Evolutionary conservation across 2,113 vertebrate genomes (phyloP).

Genomic region (Leucopsar rothschildi): DNA sequence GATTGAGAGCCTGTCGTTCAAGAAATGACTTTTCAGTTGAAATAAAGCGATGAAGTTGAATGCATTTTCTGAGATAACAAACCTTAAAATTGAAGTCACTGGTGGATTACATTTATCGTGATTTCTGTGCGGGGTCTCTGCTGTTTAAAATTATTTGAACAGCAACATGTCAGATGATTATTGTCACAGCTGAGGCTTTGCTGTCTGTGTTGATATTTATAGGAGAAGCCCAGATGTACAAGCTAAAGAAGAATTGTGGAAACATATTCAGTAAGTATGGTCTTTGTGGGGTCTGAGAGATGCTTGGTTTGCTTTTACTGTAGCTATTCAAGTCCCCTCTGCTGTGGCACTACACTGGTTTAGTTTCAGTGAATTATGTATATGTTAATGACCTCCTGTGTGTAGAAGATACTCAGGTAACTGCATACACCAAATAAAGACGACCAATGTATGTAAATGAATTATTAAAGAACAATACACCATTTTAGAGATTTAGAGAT

Average conservation of each 20-base stretch:
- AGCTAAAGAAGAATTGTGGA: conserved; percentile 89
- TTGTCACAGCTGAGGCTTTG: not conserved
- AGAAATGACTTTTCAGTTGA: not conserved
- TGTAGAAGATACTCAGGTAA: not conserved
- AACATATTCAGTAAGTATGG: conserved; percentile 86
- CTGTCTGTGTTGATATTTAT: conserved; percentile 22
- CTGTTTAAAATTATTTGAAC: not conserved
- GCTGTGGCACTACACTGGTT: not conserved
- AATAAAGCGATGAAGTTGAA: not conserved
- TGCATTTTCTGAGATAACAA: not conserved
- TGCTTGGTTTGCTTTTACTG: not conserved
- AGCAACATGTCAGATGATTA: not conserved
- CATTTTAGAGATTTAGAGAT: not conserved
- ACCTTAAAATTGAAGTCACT: not conserved
- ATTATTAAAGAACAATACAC: not conserved
- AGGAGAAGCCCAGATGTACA: conserved; percentile 90
- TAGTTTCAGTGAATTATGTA: not conserved
- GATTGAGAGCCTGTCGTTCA: not conserved
- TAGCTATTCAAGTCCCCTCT: not conserved
- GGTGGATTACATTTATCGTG: not conserved
- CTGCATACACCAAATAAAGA: not conserved
- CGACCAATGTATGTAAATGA: not conserved
- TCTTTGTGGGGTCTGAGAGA: not conserved
- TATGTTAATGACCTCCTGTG: not conserved
- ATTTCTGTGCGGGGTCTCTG: not conserved